Base-by-base conservation (phyloP, 2,797 vertebrate species). In the Allobates femoralis region DNA sequence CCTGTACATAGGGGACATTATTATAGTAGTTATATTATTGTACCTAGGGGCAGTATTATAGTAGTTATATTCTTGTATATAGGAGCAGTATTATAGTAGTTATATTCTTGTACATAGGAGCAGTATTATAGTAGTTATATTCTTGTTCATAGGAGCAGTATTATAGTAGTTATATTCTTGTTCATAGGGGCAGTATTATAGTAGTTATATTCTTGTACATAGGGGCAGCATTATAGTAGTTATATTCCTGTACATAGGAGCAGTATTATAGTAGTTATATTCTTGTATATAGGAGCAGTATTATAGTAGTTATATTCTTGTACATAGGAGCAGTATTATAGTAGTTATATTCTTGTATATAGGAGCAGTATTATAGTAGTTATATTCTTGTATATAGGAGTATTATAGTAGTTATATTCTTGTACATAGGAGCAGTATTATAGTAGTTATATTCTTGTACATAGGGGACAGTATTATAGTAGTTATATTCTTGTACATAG, bases 391-490 rank as follows among this genome's bases (percentile, higher is more conserved):
- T 30, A 30, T 15, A 66, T 66, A 32, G 62, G 21, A 60, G 26
- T 64, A 64, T 64, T 64, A 64, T 64, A 64, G 60, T 28, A 64
- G 60, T 64, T 28, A 64, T 64, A 64, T 64, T 64, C 60, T 64
- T 64, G 26, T 28, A 15, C 26, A 64, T 64, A 64, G 60, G n/a
- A 1, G 26, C 60, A 64, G 60, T 64, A 64, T 64, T 64, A n/a
- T n/a, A n/a, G n/a, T n/a, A 64, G 60, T 28, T 64, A 64, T 64
- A 64, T 28, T 64, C 26, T 28, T 28, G 60, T 28, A 64, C 10
- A 64, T 28, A 64, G 3, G 60, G 26, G 11, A 26, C 60, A 64
- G 60, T 64, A 64, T 64, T 15, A 30, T 64, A 64, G 62, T 30
- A 64, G 62, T 64, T 64, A 64, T 64, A 64, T 64, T 64, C 26